phyloP scores from a whole-genome alignment of 1,140 invertebrate species.

The Riptortus pedestris region DNA sequence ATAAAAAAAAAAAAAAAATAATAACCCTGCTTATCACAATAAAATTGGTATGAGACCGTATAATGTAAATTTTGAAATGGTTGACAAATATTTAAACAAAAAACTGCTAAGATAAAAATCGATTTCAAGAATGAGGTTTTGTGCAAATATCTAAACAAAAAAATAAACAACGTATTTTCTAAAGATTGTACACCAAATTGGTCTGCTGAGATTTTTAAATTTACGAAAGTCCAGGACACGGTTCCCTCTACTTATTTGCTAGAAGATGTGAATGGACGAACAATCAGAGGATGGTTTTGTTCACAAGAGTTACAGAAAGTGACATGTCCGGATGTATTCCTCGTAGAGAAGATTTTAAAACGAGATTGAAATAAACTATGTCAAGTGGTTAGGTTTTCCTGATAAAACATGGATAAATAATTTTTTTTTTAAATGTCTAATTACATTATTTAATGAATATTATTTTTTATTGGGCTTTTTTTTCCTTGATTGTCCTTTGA shows the following conservation, averaged over 20 bases:
- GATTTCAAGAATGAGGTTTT: constrained; percentile 33
- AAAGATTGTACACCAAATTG: too few relatives aligned
- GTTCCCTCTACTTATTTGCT: too few relatives aligned
- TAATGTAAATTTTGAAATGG: too few relatives aligned
- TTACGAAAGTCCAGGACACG: too few relatives aligned
- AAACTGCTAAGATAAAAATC: too few relatives aligned
- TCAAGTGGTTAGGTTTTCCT: constrained; percentile 19
- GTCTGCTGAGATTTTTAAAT: too few relatives aligned
- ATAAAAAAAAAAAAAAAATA: constrained; percentile 35
- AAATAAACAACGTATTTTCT: constrained; percentile 31
- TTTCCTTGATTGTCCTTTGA: too few relatives aligned
- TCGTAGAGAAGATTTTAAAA: constrained; percentile 23
- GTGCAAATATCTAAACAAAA: constrained; percentile 33
- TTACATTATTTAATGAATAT: too few relatives aligned
- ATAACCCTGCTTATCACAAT: constrained; percentile 36
- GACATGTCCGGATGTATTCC: constrained; percentile 2
- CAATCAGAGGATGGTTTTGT: constrained; percentile 15
- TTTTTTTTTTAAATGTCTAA: too few relatives aligned
- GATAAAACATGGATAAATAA: too few relatives aligned
- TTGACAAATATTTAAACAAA: constrained; percentile 31
- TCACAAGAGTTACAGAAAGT: constrained; percentile 16
- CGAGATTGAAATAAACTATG: too few relatives aligned
- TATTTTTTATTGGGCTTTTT: too few relatives aligned
- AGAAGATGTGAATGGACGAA: not conserved
- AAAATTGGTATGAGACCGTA: constrained; percentile 36